These are phyloP conservation scores for Ianthella basta DNA, from an alignment of 37 sponge, comb jelly and placozoan genomes.

Conservation along the genomic window DNA sequence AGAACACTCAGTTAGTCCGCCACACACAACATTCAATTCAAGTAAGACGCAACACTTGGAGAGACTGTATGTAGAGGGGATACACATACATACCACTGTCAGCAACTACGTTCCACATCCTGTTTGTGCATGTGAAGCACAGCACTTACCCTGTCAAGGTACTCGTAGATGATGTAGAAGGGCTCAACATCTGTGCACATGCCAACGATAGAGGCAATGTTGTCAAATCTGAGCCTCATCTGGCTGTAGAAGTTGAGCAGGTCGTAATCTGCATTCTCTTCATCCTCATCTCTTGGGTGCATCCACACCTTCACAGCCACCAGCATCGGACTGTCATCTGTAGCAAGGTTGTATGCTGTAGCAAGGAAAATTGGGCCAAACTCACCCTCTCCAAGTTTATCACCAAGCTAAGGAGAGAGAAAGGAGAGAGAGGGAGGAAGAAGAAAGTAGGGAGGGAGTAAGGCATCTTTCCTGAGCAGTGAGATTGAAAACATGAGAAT, in stretches of 20 bases:
- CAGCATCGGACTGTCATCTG: conserved; percentile 14
- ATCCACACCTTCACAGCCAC: conserved; percentile 72
- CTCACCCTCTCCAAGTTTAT: conserved; percentile 76
- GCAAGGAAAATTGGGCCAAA: conserved; percentile 75
- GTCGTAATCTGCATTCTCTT: conserved; percentile 29
- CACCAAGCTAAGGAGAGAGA: conserved; percentile 38
- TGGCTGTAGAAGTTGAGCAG: conserved; percentile 75
- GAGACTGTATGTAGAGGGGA: too few species aligned
- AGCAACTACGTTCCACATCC: too few species aligned
- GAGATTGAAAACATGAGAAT: neutral
- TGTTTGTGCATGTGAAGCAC: too few species aligned
- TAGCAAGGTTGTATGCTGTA: conserved; percentile 37
- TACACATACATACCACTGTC: too few species aligned
- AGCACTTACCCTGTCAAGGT: conserved; percentile 75
- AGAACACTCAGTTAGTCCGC: too few species aligned
- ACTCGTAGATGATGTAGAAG: conserved; percentile 88
- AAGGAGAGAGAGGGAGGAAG: too few species aligned
- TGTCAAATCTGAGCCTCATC: conserved; percentile 68
- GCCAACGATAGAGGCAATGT: conserved; percentile 71
- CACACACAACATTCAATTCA: too few species aligned
- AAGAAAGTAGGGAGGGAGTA: neutral
- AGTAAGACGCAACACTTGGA: too few species aligned
- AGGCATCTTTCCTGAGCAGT: neutral
- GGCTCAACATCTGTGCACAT: conserved; percentile 82
- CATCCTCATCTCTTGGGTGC: conserved; percentile 28